A percentile compares a stretch with the other conserved stretches of the same genome.
phyloP scores from a whole-genome alignment of 1,140 invertebrate genomes.

The Riptortus pedestris region DNA sequence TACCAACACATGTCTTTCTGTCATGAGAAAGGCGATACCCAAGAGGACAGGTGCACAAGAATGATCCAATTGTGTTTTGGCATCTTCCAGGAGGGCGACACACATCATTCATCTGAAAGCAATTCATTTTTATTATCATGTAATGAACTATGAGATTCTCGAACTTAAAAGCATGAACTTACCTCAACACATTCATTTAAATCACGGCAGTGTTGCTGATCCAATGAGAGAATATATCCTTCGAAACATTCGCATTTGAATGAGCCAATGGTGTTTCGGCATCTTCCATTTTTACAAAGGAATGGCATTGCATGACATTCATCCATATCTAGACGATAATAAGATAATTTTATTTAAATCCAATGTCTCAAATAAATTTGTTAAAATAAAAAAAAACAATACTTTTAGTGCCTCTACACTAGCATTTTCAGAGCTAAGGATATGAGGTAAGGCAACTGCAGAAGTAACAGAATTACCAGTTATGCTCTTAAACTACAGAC shows the following conservation, averaged over 20 bases:
- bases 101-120: constrained; percentile 43
- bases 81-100: constrained; percentile 54
- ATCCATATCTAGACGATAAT: constrained; percentile 55
- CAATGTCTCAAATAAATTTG: too few relatives aligned
- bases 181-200: constrained; percentile 58
- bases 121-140: constrained; percentile 8
- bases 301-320: constrained; percentile 71
- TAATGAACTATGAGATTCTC: too few relatives aligned
- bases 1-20: constrained; percentile 52
- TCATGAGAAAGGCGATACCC: constrained; percentile 52
- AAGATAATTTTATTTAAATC: background rate
- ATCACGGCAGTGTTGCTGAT: constrained; percentile 57
- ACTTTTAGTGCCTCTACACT: too few relatives aligned
- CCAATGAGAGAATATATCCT: constrained; percentile 57
- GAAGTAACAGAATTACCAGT: too few relatives aligned
- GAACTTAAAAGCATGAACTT: constrained; percentile 16
- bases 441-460: too few relatives aligned
- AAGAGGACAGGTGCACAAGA: constrained; percentile 53
- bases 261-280: constrained; percentile 67
- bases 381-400: too few relatives aligned
- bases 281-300: constrained; percentile 69
- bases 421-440: too few relatives aligned
- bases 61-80: constrained; percentile 60
- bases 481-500: too few relatives aligned
- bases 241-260: constrained; percentile 73